A percentile compares a stretch with the other conserved stretches of the same genome.
Conservation (phyloP, 2,113 vertebrate species). For the Nycticebus coucang region DNA sequence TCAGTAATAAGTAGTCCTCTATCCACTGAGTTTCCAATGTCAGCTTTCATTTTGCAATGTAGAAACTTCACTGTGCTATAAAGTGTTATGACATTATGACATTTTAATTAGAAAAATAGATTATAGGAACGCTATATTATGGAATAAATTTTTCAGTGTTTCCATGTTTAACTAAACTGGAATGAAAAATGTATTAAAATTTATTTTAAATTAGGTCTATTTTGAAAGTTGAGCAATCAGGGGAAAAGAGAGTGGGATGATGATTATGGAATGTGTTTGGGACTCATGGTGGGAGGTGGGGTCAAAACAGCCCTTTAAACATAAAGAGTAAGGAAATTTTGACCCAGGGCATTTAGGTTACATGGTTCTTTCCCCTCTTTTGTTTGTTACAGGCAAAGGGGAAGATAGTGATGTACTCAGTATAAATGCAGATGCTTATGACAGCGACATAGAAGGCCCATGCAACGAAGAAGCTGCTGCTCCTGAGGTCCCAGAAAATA, state of each 20-base stretch:
- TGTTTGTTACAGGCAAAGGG: conserved; percentile 87
- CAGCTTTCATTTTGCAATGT: conserved; percentile 72
- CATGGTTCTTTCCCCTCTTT: conserved; percentile 60
- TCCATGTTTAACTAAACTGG: conserved; percentile 64
- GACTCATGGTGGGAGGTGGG: conserved; percentile 38
- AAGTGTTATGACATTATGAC: conserved; percentile 62
- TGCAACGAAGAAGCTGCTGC: conserved; percentile 88
- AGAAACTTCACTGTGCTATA: conserved; percentile 66
- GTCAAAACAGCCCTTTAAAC: not conserved
- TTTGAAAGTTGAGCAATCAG: conserved; percentile 55
- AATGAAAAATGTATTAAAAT: conserved; percentile 74
- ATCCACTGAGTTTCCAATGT: conserved; percentile 38
- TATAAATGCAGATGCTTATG: conserved; percentile 96
- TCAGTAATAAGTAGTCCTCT: conserved; percentile 60
- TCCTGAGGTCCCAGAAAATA: conserved; percentile 72
- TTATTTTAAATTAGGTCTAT: conserved; percentile 71
- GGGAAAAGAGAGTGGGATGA: not conserved
- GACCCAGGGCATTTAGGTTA: not conserved
- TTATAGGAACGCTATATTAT: conserved; percentile 58
- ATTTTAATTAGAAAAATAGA: conserved; percentile 78
- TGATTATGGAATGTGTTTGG: conserved; percentile 51
- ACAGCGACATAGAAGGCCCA: conserved; percentile 96
- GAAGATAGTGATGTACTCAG: conserved; percentile 97
- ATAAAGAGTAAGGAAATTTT: conserved; percentile 56
- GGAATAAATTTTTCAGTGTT: conserved; percentile 70